These are phyloP conservation scores for Myotis vivesi DNA, from an alignment of 2,797 vertebrate species.

Conservation along the genomic window DNA sequence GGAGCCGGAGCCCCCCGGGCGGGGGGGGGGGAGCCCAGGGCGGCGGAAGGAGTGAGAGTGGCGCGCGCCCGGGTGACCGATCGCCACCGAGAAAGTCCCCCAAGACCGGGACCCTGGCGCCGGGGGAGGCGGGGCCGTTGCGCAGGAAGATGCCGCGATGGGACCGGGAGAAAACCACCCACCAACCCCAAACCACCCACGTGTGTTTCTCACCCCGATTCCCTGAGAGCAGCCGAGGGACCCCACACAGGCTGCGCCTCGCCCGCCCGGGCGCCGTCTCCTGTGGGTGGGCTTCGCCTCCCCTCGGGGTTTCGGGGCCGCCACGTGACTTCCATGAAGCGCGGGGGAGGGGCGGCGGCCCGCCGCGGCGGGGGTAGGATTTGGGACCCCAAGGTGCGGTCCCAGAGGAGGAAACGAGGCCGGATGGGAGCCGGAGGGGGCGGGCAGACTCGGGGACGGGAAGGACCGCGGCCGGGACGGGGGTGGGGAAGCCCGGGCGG, in stretches of 20 bases:
- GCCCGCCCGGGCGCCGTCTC: not conserved
- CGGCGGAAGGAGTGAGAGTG: not conserved
- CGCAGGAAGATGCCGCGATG: not conserved
- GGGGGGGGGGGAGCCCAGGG: not conserved
- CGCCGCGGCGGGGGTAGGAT: conserved; percentile 45
- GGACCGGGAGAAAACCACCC: not conserved
- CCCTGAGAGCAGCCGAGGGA: not conserved
- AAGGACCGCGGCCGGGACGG: not conserved
- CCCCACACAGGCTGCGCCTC: not conserved
- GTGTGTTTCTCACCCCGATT: not conserved
- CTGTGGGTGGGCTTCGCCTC: conserved; percentile 56
- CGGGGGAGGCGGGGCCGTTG: not conserved
- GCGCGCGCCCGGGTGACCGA: not conserved
- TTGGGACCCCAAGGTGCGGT: conserved; percentile 54
- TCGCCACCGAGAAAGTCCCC: not conserved
- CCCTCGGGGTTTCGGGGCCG: conserved; percentile 65
- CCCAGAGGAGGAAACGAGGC: conserved; percentile 11
- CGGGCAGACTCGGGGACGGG: not conserved
- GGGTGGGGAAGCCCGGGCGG: not conserved
- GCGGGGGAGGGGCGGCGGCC: not conserved
- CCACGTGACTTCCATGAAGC: conserved; percentile 82
- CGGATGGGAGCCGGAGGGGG: not conserved
- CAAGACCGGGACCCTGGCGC: not conserved
- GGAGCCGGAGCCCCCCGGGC: not conserved
- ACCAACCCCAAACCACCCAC: not conserved